Evolutionary conservation across 2,113 vertebrate species (phyloP), one percentile per base, ranked within the genome.

Genomic region (Azemiops feae): DNA sequence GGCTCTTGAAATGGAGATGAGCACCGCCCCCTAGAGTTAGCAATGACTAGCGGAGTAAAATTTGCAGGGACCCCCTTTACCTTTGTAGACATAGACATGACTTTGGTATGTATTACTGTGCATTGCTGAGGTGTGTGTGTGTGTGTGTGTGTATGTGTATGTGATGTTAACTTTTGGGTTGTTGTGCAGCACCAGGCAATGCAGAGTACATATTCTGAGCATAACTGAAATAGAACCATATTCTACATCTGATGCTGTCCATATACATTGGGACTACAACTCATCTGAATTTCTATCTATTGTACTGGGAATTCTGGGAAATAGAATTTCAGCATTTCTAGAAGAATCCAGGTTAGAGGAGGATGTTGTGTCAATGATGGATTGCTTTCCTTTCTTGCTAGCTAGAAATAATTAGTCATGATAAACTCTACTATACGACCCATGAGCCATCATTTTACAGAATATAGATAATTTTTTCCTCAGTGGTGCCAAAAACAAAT

Each of bases 131-230:
- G 34, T 9, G 3, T 81, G 20, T 22, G 18, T 52, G n/a, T n/a
- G n/a, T 34, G 39, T 64, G 30, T 52, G 58, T 50, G 9, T 91
- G n/a, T 53, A 27, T n/a, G 39, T 58, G 30, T 52, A 54, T 55
- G 53, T 23, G 43, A 27, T 57, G 4, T 30, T 43, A 7, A 86
- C 53, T 27, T 91, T 30, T 58, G 10, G 20, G 11, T 22, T 57
- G 25, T 22, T 43, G 39, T 89, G 60, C 53, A 81, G 30, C 30
- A 11, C 14, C 87, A 55, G 22, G 30, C 16, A 54, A 74, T 88
- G 52, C 12, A 53, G 86, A 58, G 0, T 89, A 50, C 34, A 69
- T 58, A 58, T 53, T 96, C 64, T 91, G 93, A 91, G 94, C 87
- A 91, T 88, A 93, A 87, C 90, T 90, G 4, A 81, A 25, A 4